Evolutionary conservation across 2,797 vertebrate species (phyloP), one percentile per base, ranked within the genome.

Genomic region (Paratrypauchen microcephalus): DNA sequence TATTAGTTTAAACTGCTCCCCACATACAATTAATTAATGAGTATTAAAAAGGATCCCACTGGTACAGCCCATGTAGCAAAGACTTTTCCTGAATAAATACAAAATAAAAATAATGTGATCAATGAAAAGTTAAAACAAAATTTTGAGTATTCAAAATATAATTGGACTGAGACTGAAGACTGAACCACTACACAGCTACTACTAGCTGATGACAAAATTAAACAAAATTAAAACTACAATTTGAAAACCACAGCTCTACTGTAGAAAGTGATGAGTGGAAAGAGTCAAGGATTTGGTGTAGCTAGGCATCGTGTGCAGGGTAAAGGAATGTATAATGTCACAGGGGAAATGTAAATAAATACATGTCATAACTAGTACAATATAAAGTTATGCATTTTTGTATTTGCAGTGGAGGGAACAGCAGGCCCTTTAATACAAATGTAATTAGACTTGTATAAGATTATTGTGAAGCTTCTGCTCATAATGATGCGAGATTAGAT

Each of bases 401-500:
- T 65, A 28, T 52, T 65, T 52, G 30, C 18, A 72, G 19, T 70
- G 28, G 57, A 60, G 32, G 16, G 18, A 64, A 32, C 65, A 68
- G 67, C 73, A 67, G 63, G 69, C 11, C 36, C 77, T 83, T 83
- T 76, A 66, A 88, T 84, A 78, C 71, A 81, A 85, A 76, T 78
- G 66, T 69, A 80, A 88, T 87, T 86, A 79, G 50, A 73, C 50
- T 79, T 81, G 58, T 70, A 74, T 82, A 81, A 73, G 59, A 82
- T 81, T 79, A 76, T 61, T 77, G 75, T 73, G 81, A 86, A 71
- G 78, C 60, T 72, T 55, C 47, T 80, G 71, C 77, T 79, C 68
- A 80, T 87, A 83, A 81, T 82, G 72, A 86, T 80, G 70, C 69
- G 66, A 87, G 86, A 91, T 89, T 83, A 89, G 82, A 91, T 88